Evolutionary conservation across 1,140 invertebrate species (phyloP).

Genomic region (Gryon sp.): DNA sequence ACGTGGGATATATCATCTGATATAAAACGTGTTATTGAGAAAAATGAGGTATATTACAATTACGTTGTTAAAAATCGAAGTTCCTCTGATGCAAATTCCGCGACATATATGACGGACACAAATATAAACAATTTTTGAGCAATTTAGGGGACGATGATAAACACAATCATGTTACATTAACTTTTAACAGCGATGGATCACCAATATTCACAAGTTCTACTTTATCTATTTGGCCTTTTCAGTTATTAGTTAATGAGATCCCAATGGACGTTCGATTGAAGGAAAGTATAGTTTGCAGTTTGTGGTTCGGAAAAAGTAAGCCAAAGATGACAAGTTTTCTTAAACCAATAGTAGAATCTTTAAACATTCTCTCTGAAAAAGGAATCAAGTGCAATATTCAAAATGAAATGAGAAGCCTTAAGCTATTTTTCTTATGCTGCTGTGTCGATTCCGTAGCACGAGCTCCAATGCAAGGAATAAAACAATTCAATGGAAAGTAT

Average conservation of each 20-base stretch:
- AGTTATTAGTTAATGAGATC: constrained; percentile 25
- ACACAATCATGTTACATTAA: too few species aligned
- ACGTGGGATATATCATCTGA: constrained; percentile 13
- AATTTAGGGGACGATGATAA: background rate
- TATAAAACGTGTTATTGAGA: constrained; percentile 5
- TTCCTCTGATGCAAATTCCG: background rate
- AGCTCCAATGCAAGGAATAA: too few species aligned
- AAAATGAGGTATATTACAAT: constrained; percentile 23
- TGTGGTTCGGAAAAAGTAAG: constrained; percentile 27
- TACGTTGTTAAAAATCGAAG: constrained; percentile 1
- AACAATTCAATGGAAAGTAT: too few species aligned
- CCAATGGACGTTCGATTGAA: constrained; percentile 10
- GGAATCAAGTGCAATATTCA: too few species aligned
- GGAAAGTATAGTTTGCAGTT: background rate
- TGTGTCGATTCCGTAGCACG: too few species aligned
- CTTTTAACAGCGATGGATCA: too few species aligned
- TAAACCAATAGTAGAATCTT: too few species aligned
- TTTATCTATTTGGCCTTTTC: constrained; percentile 23
- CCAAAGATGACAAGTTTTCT: constrained; percentile 16
- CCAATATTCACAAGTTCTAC: constrained; percentile 25
- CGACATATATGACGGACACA: constrained; percentile 16
- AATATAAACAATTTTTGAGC: constrained; percentile 13
- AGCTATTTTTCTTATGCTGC: too few species aligned
- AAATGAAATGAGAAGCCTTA: too few species aligned
- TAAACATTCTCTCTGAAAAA: too few species aligned